Conservation (phyloP, 2,113 vertebrate genomes). For the Melanerpes aurifrons region DNA sequence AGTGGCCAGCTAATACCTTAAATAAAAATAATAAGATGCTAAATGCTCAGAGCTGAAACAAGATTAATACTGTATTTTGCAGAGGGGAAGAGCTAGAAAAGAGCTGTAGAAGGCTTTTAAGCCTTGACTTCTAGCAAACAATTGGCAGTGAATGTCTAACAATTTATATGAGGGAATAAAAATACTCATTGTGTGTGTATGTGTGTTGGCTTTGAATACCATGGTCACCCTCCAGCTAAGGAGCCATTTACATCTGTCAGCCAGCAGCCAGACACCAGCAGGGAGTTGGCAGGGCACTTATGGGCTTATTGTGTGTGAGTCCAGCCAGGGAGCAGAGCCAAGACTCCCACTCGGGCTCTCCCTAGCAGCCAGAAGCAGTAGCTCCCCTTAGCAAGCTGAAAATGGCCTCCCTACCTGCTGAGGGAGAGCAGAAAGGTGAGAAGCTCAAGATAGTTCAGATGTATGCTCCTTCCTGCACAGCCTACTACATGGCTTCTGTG, state of each 20-base stretch:
- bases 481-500: not conserved
- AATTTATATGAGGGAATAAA: slow-evolving; percentile 56
- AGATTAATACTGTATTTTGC: not conserved
- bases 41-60: not conserved
- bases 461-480: not conserved
- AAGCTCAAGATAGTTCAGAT: not conserved
- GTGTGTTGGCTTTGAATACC: slow-evolving; percentile 37
- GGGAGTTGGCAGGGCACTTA: slow-evolving; percentile 23
- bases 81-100: not conserved
- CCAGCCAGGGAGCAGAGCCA: not conserved
- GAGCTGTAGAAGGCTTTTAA: slow-evolving; percentile 1
- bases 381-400: not conserved
- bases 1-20: not conserved
- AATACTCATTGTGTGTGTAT: slow-evolving; percentile 41
- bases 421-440: not conserved
- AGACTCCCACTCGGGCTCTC: not conserved
- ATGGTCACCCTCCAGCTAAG: slow-evolving; percentile 45
- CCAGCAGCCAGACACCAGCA: slow-evolving; percentile 25
- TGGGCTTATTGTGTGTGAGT: not conserved
- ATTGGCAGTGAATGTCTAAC: slow-evolving; percentile 43
- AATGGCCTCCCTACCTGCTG: not conserved
- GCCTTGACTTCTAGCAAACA: slow-evolving; percentile 35
- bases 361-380: not conserved
- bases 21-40: not conserved
- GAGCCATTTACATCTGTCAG: slow-evolving; percentile 44